These are phyloP conservation scores for Brachionus paranguensis DNA, from an alignment of 1,140 invertebrate species.

Conservation along the genomic window DNA sequence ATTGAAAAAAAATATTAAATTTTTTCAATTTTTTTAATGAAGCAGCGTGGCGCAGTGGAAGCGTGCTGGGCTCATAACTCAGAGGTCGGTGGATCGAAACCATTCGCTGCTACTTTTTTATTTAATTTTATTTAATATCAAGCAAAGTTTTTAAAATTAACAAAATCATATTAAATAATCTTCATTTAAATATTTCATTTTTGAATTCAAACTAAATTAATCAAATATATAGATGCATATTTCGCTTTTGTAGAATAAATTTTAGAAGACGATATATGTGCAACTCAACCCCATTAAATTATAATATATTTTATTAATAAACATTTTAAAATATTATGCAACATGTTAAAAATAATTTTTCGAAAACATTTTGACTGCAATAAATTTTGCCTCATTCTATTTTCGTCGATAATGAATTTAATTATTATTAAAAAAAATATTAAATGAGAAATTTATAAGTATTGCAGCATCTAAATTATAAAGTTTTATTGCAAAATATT, in stretches of 20 bases:
- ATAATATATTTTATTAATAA: neutral
- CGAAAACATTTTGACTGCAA: neutral
- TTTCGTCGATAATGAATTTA: neutral
- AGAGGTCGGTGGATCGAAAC: constrained; percentile 93
- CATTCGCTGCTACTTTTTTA: constrained; percentile 71
- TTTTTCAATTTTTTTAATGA: neutral
- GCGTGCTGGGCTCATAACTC: constrained; percentile 95
- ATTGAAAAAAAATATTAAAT: neutral
- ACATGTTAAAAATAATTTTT: neutral
- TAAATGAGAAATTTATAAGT: neutral
- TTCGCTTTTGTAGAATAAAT: no score
- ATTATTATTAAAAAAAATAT: neutral
- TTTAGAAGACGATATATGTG: no score
- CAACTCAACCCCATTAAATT: no score
- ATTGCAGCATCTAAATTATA: neutral
- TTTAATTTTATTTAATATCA: neutral
- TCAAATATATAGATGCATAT: no score
- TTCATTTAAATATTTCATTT: no score
- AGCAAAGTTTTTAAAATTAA: no score
- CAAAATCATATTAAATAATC: no score
- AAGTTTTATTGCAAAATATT: neutral
- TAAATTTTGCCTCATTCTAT: neutral
- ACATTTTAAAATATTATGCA: neutral
- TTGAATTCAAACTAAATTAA: no score
- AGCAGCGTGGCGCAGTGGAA: constrained; percentile 95